Percentiles rank a stretch among this genome's conserved stretches.
These are phyloP conservation scores for Chironomus tepperi DNA, from an alignment of 1,140 invertebrate species.

Conservation along the genomic window DNA sequence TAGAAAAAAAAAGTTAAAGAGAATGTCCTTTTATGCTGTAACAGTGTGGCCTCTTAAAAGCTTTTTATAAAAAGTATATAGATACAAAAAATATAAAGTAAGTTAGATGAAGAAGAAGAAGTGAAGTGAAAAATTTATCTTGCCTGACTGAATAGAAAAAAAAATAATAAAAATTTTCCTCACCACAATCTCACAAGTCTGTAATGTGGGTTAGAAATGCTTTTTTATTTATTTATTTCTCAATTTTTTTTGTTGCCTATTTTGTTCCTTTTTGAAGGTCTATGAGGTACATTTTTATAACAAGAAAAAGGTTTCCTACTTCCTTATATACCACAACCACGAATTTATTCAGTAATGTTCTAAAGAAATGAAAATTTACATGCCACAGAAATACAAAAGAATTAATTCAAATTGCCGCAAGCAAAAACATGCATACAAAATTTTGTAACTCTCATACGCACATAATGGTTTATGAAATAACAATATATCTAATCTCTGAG, in stretches of 20 bases:
- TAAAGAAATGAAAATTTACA: background rate
- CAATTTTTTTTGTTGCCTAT: background rate
- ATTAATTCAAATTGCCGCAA: slow-evolving; percentile 22
- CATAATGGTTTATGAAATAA: background rate
- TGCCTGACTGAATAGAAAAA: no score
- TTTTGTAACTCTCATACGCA: background rate
- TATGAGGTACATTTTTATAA: background rate
- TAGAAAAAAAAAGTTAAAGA: no score
- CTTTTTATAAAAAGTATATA: no score
- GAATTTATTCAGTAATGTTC: no score
- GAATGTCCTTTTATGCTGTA: no score
- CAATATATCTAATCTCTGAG: slow-evolving; percentile 13
- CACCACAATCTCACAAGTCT: background rate
- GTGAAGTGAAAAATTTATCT: no score
- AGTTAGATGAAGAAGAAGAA: no score
- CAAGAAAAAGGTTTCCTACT: background rate
- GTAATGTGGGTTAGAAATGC: background rate
- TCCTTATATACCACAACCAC: no score
- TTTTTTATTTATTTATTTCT: no score
- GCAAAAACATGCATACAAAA: background rate
- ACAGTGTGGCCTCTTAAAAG: no score
- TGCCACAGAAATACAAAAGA: slow-evolving; percentile 16
- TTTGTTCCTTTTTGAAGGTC: background rate
- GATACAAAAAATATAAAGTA: no score
- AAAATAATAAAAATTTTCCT: no score